Percentiles rank a stretch among this genome's conserved stretches.
phyloP scores from a whole-genome alignment of 2,888 invertebrate species.

The Nephrocerus scutellatus region DNA sequence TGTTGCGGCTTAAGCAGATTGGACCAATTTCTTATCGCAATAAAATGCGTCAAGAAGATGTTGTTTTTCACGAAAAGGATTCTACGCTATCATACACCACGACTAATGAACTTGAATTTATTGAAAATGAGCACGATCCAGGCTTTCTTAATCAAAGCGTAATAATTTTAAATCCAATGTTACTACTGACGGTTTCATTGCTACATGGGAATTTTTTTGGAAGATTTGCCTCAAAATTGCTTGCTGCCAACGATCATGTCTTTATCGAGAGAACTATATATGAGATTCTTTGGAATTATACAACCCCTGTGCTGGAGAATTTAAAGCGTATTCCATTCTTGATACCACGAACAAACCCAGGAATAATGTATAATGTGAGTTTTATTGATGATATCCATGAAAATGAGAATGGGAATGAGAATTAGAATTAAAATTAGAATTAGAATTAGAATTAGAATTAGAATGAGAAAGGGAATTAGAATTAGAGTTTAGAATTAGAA shows the following conservation, averaged over 20 bases:
- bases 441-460: too few relatives aligned
- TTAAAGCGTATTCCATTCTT: conserved; percentile 50
- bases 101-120: conserved; percentile 32
- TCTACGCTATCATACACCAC: conserved; percentile 49
- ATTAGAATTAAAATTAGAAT: too few relatives aligned
- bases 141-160: conserved; percentile 54
- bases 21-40: conserved; percentile 52
- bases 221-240: conserved; percentile 14
- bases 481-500: too few relatives aligned
- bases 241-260: conserved; percentile 14
- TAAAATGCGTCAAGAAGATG: conserved; percentile 12
- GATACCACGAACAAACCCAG: conserved; percentile 51
- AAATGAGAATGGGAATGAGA: too few relatives aligned
- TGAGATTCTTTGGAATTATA: conserved; percentile 60
- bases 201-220: conserved; percentile 13
- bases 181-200: conserved; percentile 17
- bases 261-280: conserved; percentile 53
- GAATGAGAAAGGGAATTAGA: too few relatives aligned
- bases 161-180: conserved; percentile 29
- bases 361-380: too few relatives aligned
- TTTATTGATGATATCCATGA: too few relatives aligned
- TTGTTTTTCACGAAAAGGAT: conserved; percentile 21
- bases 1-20: conserved; percentile 60
- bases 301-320: conserved; percentile 53
- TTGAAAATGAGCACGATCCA: conserved; percentile 52